Evolutionary conservation across 2,797 vertebrate genomes (phyloP).

Genomic region (Poecilia velifera): DNA sequence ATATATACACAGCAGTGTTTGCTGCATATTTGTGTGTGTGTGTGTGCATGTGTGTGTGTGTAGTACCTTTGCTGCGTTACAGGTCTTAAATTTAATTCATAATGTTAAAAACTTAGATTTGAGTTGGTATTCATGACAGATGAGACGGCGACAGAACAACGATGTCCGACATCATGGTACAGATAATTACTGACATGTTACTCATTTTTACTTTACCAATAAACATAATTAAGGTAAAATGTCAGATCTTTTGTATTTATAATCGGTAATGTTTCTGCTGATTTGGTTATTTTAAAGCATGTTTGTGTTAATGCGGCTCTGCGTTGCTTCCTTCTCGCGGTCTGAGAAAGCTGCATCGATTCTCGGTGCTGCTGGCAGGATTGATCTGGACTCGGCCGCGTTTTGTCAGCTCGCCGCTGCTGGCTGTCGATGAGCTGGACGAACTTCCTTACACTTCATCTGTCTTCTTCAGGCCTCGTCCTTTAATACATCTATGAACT

Average conservation of each 20-base stretch:
- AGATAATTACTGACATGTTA: not conserved
- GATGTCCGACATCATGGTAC: not conserved
- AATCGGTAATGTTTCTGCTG: no score
- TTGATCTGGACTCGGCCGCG: slow-evolving; percentile 55
- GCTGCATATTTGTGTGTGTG: no score
- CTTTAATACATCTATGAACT: not conserved
- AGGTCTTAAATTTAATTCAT: no score
- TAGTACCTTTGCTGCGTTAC: no score
- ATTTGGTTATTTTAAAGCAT: no score
- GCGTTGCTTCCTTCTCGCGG: slow-evolving; percentile 3
- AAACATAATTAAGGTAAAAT: not conserved
- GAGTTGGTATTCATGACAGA: not conserved
- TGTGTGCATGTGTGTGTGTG: no score
- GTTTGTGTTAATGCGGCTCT: not conserved
- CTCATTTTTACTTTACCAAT: not conserved
- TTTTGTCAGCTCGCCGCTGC: slow-evolving; percentile 45
- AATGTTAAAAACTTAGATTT: no score
- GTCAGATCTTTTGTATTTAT: no score
- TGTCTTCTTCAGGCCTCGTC: slow-evolving; percentile 12
- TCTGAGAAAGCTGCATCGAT: slow-evolving; percentile 43
- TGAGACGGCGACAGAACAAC: no score
- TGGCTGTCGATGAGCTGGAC: slow-evolving; percentile 35
- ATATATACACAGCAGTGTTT: no score
- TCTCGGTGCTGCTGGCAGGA: slow-evolving; percentile 42
- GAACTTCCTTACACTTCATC: slow-evolving; percentile 25